phyloP scores from a whole-genome alignment of 2,888 invertebrate genomes.

The Melipona beecheii region DNA sequence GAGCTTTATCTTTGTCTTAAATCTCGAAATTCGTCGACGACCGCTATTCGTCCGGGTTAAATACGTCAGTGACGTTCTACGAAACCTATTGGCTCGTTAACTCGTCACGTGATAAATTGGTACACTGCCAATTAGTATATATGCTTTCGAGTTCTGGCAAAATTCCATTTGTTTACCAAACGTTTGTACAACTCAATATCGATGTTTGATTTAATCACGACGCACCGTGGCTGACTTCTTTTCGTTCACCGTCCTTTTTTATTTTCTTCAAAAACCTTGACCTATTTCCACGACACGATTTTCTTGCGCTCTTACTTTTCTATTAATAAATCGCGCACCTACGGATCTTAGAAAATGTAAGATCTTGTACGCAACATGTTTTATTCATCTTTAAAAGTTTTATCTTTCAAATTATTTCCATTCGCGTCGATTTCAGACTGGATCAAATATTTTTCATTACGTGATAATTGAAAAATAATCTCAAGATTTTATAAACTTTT shows the following conservation, averaged over 20 bases:
- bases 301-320: constrained; percentile 24
- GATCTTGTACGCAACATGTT: neutral
- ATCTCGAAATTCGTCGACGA: constrained; percentile 49
- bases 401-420: neutral
- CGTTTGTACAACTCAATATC: constrained; percentile 54
- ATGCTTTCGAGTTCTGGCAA: constrained; percentile 41
- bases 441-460: neutral
- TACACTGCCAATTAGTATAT: constrained; percentile 45
- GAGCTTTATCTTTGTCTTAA: no score
- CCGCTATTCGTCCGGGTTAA: constrained; percentile 62
- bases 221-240: constrained; percentile 14
- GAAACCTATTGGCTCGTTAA: constrained; percentile 64
- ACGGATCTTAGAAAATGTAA: no score
- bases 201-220: constrained; percentile 37
- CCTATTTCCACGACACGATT: neutral
- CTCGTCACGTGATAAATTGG: constrained; percentile 60
- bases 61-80: constrained; percentile 61
- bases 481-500: neutral
- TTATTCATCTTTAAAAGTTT: neutral
- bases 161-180: constrained; percentile 57
- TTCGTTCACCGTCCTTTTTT: neutral
- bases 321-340: neutral
- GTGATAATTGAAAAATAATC: no score
- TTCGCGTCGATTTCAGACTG: neutral
- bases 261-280: constrained; percentile 1